A percentile compares a stretch with the other conserved stretches of the same genome.
phyloP scores from a whole-genome alignment of 1,140 invertebrate species.

The Drosophila novamexicana region DNA sequence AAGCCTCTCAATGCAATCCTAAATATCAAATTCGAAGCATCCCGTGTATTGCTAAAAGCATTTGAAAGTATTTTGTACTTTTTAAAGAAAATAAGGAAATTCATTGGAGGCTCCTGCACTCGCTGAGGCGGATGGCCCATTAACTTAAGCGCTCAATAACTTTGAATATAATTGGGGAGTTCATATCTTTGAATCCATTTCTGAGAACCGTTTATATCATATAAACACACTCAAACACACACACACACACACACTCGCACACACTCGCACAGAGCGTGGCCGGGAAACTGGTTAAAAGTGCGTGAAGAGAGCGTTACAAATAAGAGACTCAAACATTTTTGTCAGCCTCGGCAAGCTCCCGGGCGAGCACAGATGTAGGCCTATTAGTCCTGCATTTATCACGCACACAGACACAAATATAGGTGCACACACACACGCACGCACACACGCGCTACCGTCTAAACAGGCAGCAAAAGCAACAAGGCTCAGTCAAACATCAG shows the following conservation, averaged over 20 bases:
- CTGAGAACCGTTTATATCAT: not conserved
- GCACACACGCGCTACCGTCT: slow-evolving; percentile 43
- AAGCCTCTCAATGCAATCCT: too few species aligned
- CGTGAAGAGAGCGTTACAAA: slow-evolving; percentile 41
- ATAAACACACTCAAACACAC: too few species aligned
- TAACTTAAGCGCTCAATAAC: slow-evolving; percentile 29
- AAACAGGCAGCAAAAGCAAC: slow-evolving; percentile 59
- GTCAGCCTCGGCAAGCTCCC: slow-evolving; percentile 3
- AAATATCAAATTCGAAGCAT: too few species aligned
- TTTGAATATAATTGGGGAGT: slow-evolving; percentile 18
- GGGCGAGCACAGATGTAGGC: slow-evolving; percentile 10
- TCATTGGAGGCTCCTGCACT: too few species aligned
- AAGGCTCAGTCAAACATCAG: slow-evolving; percentile 76
- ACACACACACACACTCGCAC: too few species aligned
- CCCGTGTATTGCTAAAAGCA: too few species aligned
- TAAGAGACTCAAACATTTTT: slow-evolving; percentile 24
- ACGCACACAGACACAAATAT: not conserved
- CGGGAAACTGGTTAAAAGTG: slow-evolving; percentile 34
- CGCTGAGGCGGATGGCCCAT: not conserved
- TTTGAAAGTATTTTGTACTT: too few species aligned
- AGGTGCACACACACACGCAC: not conserved
- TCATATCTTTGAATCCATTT: not conserved
- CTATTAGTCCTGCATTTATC: slow-evolving; percentile 12
- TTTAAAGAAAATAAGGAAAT: too few species aligned
- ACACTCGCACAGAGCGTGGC: not conserved